Percentiles rank a stretch among this genome's conserved stretches.
Conservation (phyloP, 2,888 invertebrate genomes). For the Agonopterix subpropinquella region DNA sequence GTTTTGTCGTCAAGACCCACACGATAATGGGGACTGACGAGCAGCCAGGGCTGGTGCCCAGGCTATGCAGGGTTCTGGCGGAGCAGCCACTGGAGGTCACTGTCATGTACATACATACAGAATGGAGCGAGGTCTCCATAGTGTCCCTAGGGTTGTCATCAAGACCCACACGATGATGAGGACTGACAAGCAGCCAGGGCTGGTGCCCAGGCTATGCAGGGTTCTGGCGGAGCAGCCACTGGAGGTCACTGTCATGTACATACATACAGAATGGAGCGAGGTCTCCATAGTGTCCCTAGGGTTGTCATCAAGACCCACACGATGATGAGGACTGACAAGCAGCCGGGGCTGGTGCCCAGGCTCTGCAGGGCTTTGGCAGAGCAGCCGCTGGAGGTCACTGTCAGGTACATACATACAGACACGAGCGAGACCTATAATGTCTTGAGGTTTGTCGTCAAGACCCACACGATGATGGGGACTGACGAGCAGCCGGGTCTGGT, state of each 20-base stretch:
- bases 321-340: conserved; percentile 79
- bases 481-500: conserved; percentile 54
- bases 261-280: background rate
- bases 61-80: conserved; percentile 54
- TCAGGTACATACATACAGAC: conserved; percentile 39
- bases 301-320: conserved; percentile 78
- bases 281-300: too few relatives aligned
- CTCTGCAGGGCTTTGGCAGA: conserved; percentile 51
- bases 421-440: too few relatives aligned
- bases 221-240: conserved; percentile 40
- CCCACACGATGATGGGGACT: conserved; percentile 85
- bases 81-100: conserved; percentile 40
- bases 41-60: conserved; percentile 57
- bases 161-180: conserved; percentile 89
- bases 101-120: conserved; percentile 41
- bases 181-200: conserved; percentile 50
- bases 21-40: conserved; percentile 82
- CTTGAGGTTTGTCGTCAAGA: conserved; percentile 57
- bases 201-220: conserved; percentile 55
- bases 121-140: background rate
- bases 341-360: conserved; percentile 59
- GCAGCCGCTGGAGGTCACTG: conserved; percentile 39
- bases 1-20: conserved; percentile 75
- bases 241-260: conserved; percentile 58
- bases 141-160: too few relatives aligned